Evolutionary conservation across 2,797 vertebrate genomes (phyloP), one percentile per base, ranked within the genome.

Genomic region (Numenius phaeopus): DNA sequence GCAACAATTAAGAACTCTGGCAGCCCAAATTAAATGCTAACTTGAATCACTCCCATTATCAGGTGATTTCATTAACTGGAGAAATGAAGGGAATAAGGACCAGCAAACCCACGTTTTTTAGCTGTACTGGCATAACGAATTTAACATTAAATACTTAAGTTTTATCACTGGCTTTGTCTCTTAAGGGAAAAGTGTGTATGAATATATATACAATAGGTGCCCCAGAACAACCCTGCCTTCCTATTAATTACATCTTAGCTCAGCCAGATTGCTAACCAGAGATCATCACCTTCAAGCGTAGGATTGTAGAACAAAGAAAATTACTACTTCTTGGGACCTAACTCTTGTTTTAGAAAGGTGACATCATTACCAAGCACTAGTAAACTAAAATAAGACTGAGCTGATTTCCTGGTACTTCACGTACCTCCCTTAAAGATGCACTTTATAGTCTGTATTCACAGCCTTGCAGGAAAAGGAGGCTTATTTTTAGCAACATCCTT

Each of bases 401-500:
- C 58, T 55, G n/a, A 92, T 97, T 98, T 98, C 97, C 97, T 95
- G 81, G 94, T 97, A 82, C 92, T 84, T 83, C 16, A 22, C 12
- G 27, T 67, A 83, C 71, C 58, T 46, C 39, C 75, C 65, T 92
- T 94, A 88, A 95, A 96, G 96, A 95, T 94, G 67, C 77, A 91
- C 94, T 97, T 97, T 96, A 92, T 85, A 96, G 83, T 42, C 90
- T 4, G 10, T 90, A 57, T 96, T 97, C 95, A 91, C 87, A 96
- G 77, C 70, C 65, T 50, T 61, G 65, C 92, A 97, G 95, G 97
- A 97, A 97, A 83, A 97, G 85, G 54, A 91, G 95, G 81, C 79
- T 96, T 98, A 98, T 98, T 98, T 98, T 97, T 97, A 97, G 96
- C 94, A 86, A 94, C 87, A 97, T 92, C 95, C 96, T 96, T 98